Conservation (phyloP, 2,888 invertebrate species). For the Glaucopsyche alexis region DNA sequence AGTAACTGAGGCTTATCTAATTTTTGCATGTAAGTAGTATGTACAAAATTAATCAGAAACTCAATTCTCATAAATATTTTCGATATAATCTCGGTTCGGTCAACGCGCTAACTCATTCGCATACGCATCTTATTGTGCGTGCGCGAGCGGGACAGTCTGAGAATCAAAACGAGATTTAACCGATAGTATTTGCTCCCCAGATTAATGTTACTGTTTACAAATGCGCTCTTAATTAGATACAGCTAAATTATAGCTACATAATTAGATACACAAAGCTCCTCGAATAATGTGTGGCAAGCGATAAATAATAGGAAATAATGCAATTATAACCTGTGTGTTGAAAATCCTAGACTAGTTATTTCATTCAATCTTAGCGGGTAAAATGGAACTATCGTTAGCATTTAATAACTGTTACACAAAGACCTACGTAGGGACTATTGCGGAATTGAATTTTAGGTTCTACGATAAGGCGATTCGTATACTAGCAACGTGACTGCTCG, state of each 20-base stretch:
- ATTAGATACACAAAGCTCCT: background rate
- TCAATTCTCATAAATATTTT: no score
- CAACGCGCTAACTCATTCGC: no score
- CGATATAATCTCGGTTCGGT: no score
- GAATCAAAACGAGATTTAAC: no score
- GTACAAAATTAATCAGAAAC: background rate
- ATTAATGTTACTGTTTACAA: background rate
- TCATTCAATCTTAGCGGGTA: slow-evolving; percentile 41
- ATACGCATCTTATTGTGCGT: no score
- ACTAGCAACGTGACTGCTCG: background rate
- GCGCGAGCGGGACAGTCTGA: no score
- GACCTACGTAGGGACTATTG: slow-evolving; percentile 36
- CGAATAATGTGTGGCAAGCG: background rate
- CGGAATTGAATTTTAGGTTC: slow-evolving; percentile 26
- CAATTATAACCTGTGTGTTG: slow-evolving; percentile 17
- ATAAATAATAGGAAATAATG: slow-evolving; percentile 13
- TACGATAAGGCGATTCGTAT: background rate
- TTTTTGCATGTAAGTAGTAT: background rate
- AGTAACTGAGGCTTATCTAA: no score
- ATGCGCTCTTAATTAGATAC: no score
- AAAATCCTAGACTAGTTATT: slow-evolving; percentile 36
- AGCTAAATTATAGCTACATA: background rate
- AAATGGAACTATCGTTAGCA: slow-evolving; percentile 43
- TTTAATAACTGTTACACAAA: slow-evolving; percentile 44
- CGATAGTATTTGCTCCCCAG: no score